phyloP scores from a whole-genome alignment of 2,888 invertebrate genomes.

The Rhyacophila evoluta region DNA sequence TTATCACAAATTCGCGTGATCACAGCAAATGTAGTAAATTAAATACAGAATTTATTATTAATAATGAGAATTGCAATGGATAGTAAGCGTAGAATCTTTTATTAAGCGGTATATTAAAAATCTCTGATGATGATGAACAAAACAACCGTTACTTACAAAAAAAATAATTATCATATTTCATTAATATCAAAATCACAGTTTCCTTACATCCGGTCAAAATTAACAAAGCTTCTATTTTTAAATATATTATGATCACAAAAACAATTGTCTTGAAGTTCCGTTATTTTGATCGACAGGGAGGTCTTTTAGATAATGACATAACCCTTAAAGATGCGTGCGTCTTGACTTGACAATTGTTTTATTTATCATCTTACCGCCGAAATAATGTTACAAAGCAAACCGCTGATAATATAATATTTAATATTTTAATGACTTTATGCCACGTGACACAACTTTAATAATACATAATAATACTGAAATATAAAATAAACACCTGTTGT shows the following conservation, averaged over 20 bases:
- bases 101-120: too few relatives aligned
- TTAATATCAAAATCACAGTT: background rate
- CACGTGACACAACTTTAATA: too few relatives aligned
- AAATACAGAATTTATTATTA: too few relatives aligned
- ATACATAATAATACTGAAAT: too few relatives aligned
- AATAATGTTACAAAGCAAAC: background rate
- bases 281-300: slow-evolving; percentile 19
- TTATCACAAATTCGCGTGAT: too few relatives aligned
- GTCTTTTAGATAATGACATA: background rate
- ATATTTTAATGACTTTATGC: too few relatives aligned
- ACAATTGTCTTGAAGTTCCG: background rate
- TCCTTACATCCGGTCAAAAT: background rate
- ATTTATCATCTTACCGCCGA: background rate
- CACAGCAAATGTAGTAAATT: too few relatives aligned
- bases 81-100: too few relatives aligned
- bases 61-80: too few relatives aligned
- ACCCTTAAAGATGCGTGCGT: background rate
- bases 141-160: background rate
- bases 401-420: too few relatives aligned
- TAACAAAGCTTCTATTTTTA: background rate
- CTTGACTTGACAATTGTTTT: background rate
- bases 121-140: background rate
- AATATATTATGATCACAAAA: background rate
- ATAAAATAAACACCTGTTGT: too few relatives aligned
- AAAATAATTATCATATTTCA: too few relatives aligned